These are phyloP conservation scores for Acrobasis repandana DNA, from an alignment of 2,888 invertebrate genomes.

Conservation along the genomic window DNA sequence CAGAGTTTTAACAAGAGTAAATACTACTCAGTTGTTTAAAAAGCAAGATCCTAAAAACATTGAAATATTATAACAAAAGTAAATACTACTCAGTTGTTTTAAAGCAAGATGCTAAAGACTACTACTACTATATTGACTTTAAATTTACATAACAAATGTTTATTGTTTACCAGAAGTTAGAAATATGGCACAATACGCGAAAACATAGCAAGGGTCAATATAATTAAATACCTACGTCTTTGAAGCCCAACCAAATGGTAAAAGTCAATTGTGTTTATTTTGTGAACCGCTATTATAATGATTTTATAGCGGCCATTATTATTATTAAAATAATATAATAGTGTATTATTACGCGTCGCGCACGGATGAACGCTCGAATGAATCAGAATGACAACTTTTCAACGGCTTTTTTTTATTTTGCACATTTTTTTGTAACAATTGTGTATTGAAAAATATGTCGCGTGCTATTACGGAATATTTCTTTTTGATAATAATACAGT, in stretches of 20 bases:
- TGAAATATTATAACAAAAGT: too few relatives aligned
- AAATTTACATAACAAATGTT: constrained; percentile 18
- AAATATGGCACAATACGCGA: constrained; percentile 57
- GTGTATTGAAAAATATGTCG: constrained; percentile 33
- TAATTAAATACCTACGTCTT: constrained; percentile 74
- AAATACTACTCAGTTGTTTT: too few relatives aligned
- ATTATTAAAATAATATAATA: constrained; percentile 67
- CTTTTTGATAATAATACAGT: not conserved
- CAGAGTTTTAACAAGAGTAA: too few relatives aligned
- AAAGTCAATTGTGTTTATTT: constrained; percentile 76
- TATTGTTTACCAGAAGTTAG: constrained; percentile 30
- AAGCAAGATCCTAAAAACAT: too few relatives aligned
- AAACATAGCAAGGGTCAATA: constrained; percentile 71
- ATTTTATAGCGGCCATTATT: constrained; percentile 66
- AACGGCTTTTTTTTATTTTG: constrained; percentile 59
- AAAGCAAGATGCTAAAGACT: too few relatives aligned
- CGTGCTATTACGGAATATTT: constrained; percentile 20
- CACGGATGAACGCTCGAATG: constrained; percentile 77
- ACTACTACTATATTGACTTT: not conserved
- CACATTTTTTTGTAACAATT: constrained; percentile 39
- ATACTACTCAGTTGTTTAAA: too few relatives aligned
- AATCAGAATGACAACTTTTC: constrained; percentile 69
- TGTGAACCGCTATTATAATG: constrained; percentile 60
- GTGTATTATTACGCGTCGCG: constrained; percentile 66
- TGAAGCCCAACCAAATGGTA: constrained; percentile 74